Conservation (phyloP, 2,113 vertebrate species). For the Eulemur macaco region DNA sequence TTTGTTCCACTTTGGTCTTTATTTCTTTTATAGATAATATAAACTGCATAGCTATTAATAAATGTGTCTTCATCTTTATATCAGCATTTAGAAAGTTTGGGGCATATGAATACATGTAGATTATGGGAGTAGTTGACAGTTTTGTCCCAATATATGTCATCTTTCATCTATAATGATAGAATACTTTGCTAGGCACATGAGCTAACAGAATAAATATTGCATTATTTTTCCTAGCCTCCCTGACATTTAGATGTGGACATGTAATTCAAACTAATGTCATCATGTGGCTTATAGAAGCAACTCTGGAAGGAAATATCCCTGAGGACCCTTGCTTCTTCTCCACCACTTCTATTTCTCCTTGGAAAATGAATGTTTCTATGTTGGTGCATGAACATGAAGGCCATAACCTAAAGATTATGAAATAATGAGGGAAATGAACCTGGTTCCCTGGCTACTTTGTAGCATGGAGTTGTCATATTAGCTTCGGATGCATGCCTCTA, state of each 20-base stretch:
- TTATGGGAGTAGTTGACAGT: background rate
- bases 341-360: background rate
- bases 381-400: background rate
- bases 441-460: too few species aligned
- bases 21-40: background rate
- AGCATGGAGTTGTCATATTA: too few species aligned
- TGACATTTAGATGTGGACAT: background rate
- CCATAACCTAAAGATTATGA: background rate
- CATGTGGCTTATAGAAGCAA: background rate
- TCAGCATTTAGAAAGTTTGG: background rate
- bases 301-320: background rate
- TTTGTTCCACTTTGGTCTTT: background rate
- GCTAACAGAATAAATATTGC: background rate
- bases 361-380: background rate
- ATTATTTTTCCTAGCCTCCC: background rate
- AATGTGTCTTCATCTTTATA: background rate
- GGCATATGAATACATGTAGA: accelerated
- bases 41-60: background rate
- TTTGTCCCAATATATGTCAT: background rate
- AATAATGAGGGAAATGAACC: background rate
- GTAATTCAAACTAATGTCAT: background rate
- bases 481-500: too few species aligned
- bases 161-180: background rate
- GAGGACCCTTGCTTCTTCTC: background rate
- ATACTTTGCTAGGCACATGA: background rate